These are phyloP conservation scores for Leucania comma DNA, from an alignment of 2,888 invertebrate species.

Conservation along the genomic window DNA sequence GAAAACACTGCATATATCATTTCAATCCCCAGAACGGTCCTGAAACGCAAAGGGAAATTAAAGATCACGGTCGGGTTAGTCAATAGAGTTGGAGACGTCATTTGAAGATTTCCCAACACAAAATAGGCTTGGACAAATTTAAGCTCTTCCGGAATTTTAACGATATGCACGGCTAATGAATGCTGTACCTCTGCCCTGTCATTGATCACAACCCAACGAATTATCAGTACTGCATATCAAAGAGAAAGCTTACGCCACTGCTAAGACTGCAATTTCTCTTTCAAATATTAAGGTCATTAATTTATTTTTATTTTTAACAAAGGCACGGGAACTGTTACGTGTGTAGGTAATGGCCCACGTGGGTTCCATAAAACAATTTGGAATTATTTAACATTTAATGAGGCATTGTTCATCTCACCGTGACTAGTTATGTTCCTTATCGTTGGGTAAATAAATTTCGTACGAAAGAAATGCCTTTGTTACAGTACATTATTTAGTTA, in stretches of 20 bases:
- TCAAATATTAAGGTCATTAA: constrained; percentile 40
- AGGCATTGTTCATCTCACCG: constrained; percentile 37
- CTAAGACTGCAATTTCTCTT: constrained; percentile 28
- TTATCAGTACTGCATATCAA: constrained; percentile 11
- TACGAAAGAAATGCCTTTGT: background rate
- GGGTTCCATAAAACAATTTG: constrained; percentile 22
- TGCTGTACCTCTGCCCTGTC: background rate
- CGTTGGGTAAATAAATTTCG: background rate
- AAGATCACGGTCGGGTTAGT: no score
- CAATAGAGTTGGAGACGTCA: background rate
- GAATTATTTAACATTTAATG: constrained; percentile 53
- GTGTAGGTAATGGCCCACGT: constrained; percentile 19
- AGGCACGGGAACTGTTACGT: constrained; percentile 44
- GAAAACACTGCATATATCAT: constrained; percentile 1
- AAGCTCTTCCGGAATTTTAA: constrained; percentile 5
- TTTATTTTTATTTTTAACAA: constrained; percentile 25
- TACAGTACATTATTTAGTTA: background rate
- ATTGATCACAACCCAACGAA: constrained; percentile 6
- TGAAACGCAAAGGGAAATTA: no score
- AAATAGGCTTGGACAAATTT: background rate
- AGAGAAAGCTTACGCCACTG: constrained; percentile 39
- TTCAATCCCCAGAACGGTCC: background rate
- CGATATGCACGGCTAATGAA: background rate
- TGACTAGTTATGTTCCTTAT: constrained; percentile 7
- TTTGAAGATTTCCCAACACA: background rate